Base-by-base conservation (phyloP, 2,888 invertebrate genomes). In the Pheosia gnoma region DNA sequence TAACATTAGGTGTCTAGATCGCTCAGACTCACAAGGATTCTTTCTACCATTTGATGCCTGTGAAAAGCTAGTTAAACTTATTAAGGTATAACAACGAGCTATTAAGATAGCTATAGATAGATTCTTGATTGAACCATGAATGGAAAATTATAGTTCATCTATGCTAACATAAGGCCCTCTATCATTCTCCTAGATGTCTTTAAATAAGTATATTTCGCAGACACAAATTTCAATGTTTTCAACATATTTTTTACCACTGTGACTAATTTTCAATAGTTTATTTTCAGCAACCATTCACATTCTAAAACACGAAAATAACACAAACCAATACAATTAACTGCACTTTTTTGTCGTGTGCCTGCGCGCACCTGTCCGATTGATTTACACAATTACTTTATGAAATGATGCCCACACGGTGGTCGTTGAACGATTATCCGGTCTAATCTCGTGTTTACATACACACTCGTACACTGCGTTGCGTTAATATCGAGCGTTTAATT, bases 341-440 rank as follows among this genome's bases (percentile, higher is more conserved):
- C 51, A 37, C 36, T 49, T 58, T 25, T 58, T 58, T 60, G 41
- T 39, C 11, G 10, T 47, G 3, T 52, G 49, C 57, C 60, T 57
- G 41, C 13, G 41, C 13, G 41, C 56, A 56, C 56, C 56, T 56
- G 56, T 41, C 36, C 4, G 41, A 6, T 38, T n/a, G 10, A 4
- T 25, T 36, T n/a, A 7, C 7, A 41, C 41, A 41, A n/a, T 37
- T 37, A 37, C 36, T 37, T 37, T 53, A 38, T 9, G 38, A 37
- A 7, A 52, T 36, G 1, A 54, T 38, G 38, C n/a, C 38, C 38
- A 41, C 41, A 58, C 62, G 51, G 51, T 80, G 82, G 82, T 82
- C 83, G 75, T 66, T 75, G 82, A 69, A 81, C 82, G 82, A 83
- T 82, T 47, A 70, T 11, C 25, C 10, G 5, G 36, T 65, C 61